These are phyloP conservation scores for Agonopterix subpropinquella DNA, from an alignment of 2,888 invertebrate species.

Conservation along the genomic window DNA sequence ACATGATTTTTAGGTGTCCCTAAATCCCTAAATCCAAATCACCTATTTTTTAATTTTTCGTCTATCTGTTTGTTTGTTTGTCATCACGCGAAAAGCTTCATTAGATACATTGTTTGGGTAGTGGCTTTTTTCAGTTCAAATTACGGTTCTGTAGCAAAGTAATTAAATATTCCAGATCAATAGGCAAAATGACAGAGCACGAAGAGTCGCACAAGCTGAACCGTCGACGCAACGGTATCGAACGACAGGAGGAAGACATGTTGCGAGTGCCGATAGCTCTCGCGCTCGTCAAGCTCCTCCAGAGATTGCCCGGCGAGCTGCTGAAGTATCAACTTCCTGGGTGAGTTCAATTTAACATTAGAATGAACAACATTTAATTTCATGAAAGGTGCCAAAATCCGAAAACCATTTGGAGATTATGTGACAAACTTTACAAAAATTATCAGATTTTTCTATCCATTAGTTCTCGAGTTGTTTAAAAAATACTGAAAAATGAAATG, in stretches of 20 bases:
- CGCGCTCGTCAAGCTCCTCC: conserved; percentile 93
- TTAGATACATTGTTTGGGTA: neutral
- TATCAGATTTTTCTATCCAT: too few species aligned
- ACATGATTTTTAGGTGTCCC: too few species aligned
- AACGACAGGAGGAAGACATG: conserved; percentile 93
- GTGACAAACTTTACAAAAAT: too few species aligned
- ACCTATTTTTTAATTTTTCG: too few species aligned
- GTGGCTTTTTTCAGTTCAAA: neutral
- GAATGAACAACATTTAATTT: too few species aligned
- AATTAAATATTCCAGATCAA: conserved; percentile 37
- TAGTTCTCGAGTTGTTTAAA: too few species aligned
- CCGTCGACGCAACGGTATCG: conserved; percentile 78
- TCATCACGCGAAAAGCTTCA: neutral
- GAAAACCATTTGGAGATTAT: too few species aligned
- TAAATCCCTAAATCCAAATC: too few species aligned
- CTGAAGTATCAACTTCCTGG: conserved; percentile 87
- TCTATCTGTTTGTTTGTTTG: too few species aligned
- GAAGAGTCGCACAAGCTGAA: conserved; percentile 88
- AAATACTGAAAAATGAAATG: too few species aligned
- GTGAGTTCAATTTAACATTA: conserved; percentile 60
- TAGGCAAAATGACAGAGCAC: conserved; percentile 78
- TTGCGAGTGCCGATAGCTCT: conserved; percentile 93
- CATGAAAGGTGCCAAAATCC: too few species aligned
- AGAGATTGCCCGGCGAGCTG: conserved; percentile 86
- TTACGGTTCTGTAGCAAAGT: neutral